These are phyloP conservation scores for Trissonchulus latispiculum DNA, from an alignment of 2,888 invertebrate genomes.

Conservation along the genomic window DNA sequence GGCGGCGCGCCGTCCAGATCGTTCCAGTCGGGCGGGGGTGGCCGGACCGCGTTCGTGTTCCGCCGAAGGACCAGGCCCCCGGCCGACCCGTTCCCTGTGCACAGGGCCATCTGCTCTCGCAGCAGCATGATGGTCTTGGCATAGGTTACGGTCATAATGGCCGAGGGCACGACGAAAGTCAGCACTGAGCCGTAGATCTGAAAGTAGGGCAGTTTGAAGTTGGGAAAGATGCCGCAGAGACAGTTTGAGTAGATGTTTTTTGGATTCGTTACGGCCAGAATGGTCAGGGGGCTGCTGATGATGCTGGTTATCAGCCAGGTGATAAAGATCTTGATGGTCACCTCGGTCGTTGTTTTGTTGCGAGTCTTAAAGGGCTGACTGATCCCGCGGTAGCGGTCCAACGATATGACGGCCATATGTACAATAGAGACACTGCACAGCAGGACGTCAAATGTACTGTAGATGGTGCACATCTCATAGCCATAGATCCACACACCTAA, in stretches of 20 bases:
- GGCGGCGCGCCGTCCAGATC: not conserved
- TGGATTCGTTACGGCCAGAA: slow-evolving; percentile 48
- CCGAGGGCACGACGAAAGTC: slow-evolving; percentile 86
- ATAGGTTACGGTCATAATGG: slow-evolving; percentile 87
- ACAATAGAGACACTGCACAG: slow-evolving; percentile 53
- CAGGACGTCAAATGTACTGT: slow-evolving; percentile 67
- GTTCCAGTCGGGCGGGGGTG: not conserved
- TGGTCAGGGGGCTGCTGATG: slow-evolving; percentile 72
- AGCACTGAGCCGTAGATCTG: slow-evolving; percentile 65
- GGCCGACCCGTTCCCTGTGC: not conserved
- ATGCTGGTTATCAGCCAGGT: slow-evolving; percentile 86
- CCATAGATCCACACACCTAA: slow-evolving; percentile 77
- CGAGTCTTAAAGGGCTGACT: slow-evolving; percentile 84
- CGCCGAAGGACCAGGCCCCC: not conserved
- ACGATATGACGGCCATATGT: slow-evolving; percentile 53
- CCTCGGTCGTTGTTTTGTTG: slow-evolving; percentile 68
- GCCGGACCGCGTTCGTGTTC: not conserved
- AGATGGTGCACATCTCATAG: slow-evolving; percentile 53
- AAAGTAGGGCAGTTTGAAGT: slow-evolving; percentile 22
- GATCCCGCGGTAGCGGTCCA: slow-evolving; percentile 68
- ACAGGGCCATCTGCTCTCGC: slow-evolving; percentile 3
- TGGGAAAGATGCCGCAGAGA: slow-evolving; percentile 47
- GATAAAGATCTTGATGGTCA: slow-evolving; percentile 68
- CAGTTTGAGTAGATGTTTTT: slow-evolving; percentile 47
- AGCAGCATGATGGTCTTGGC: slow-evolving; percentile 48